Conservation (phyloP, 2,113 vertebrate species). For the Sebastes fasciatus region DNA sequence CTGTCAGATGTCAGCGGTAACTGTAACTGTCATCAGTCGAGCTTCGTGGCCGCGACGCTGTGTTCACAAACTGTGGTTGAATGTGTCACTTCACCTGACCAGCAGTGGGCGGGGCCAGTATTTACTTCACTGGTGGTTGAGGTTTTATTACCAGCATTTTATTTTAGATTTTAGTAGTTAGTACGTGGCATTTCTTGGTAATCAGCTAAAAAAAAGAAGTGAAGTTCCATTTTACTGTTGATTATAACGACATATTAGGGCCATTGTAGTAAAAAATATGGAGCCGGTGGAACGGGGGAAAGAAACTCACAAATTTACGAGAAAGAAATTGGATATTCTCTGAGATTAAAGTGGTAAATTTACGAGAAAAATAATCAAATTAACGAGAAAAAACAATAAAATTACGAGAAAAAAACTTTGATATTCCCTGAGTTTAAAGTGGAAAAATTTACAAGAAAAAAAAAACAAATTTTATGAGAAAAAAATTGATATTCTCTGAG, state of each 20-base stretch:
- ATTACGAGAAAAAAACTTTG: too few species aligned
- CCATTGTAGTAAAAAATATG: too few species aligned
- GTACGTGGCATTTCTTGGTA: background rate
- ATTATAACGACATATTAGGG: background rate
- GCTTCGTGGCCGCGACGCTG: background rate
- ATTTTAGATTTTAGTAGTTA: background rate
- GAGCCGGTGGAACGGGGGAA: background rate
- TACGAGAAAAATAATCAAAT: background rate
- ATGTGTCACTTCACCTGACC: slow-evolving; percentile 20
- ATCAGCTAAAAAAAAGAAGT: background rate
- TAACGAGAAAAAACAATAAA: too few species aligned
- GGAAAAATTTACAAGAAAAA: too few species aligned
- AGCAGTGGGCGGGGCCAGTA: background rate
- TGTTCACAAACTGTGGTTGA: slow-evolving; percentile 7
- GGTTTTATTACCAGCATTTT: background rate
- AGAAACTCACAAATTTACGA: background rate
- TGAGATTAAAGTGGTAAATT: background rate
- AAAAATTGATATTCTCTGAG: background rate
- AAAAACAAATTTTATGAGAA: too few species aligned
- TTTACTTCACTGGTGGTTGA: background rate
- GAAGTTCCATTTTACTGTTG: background rate
- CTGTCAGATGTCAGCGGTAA: background rate
- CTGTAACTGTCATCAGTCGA: background rate
- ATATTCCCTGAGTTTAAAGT: too few species aligned
- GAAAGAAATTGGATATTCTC: background rate